A percentile compares a stretch with the other conserved stretches of the same genome.
These are phyloP conservation scores for Phallusia fumigata DNA, from an alignment of 23 tunicate species.

Conservation along the genomic window DNA sequence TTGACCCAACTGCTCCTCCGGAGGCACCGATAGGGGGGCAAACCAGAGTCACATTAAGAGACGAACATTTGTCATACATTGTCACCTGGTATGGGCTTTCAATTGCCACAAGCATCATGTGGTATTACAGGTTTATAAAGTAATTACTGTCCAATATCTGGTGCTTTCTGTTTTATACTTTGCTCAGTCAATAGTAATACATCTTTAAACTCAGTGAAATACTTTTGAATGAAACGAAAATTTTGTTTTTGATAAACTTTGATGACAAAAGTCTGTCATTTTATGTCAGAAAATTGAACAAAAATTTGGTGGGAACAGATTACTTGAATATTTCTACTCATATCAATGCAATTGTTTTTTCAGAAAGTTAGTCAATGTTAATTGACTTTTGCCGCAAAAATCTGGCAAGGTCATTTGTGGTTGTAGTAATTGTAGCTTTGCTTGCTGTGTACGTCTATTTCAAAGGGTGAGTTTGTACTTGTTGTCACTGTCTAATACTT, in stretches of 20 bases:
- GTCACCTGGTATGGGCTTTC: constrained; percentile 88
- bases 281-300: background rate
- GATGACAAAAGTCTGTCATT: too few species aligned
- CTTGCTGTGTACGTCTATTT: background rate
- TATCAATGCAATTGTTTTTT: background rate
- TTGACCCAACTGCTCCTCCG: constrained; percentile 18
- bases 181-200: too few species aligned
- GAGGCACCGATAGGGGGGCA: constrained; percentile 97
- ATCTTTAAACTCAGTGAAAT: too few species aligned
- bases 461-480: background rate
- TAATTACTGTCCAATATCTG: constrained; percentile 7
- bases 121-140: constrained; percentile 60
- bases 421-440: background rate
- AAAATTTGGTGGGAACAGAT: background rate
- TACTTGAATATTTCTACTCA: background rate
- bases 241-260: too few species aligned
- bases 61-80: constrained; percentile 88
- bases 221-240: too few species aligned
- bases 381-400: background rate
- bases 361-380: background rate
- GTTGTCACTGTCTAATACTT: too few species aligned
- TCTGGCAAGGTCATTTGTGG: background rate
- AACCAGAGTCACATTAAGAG: constrained; percentile 73
- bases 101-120: constrained; percentile 46
- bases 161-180: too few species aligned